Conservation (phyloP, 2,797 vertebrate genomes). For the Eleutherodactylus coqui region DNA sequence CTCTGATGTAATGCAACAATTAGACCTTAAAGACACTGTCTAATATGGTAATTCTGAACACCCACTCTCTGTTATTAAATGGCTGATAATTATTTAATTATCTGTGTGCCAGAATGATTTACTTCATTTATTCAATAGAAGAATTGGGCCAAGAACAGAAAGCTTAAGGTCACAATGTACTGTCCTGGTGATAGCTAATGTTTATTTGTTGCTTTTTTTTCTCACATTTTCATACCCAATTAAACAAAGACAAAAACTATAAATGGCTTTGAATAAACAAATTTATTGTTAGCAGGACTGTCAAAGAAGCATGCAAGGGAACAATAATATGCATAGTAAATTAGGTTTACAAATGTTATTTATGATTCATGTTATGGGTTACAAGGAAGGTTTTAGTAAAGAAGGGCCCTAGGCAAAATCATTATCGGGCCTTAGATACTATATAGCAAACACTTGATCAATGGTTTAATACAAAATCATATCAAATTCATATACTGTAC, state of each 20-base stretch:
- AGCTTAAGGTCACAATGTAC: constrained; percentile 74
- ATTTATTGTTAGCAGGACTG: neutral
- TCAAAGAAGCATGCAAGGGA: neutral
- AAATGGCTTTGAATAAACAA: constrained; percentile 2
- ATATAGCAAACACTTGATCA: neutral
- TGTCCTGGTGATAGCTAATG: constrained; percentile 62
- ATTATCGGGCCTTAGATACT: neutral
- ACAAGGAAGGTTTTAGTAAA: neutral
- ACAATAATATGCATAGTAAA: neutral
- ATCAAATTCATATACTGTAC: too few species aligned
- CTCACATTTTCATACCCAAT: constrained; percentile 36
- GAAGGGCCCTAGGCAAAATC: neutral
- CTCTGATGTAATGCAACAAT: constrained; percentile 87
- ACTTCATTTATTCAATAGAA: constrained; percentile 84
- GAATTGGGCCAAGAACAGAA: constrained; percentile 73
- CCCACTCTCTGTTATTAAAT: constrained; percentile 85
- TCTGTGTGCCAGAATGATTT: constrained; percentile 87
- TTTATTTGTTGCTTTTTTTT: constrained; percentile 8
- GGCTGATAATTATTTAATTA: constrained; percentile 90
- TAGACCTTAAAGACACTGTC: constrained; percentile 86
- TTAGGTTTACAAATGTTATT: neutral
- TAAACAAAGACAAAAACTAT: constrained; percentile 25
- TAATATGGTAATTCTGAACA: constrained; percentile 84
- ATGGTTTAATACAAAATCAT: neutral
- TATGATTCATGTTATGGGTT: neutral